Percentiles rank a stretch among this genome's conserved stretches.
Conservation (phyloP, 2,888 invertebrate species). For the Chrysolina americana region DNA sequence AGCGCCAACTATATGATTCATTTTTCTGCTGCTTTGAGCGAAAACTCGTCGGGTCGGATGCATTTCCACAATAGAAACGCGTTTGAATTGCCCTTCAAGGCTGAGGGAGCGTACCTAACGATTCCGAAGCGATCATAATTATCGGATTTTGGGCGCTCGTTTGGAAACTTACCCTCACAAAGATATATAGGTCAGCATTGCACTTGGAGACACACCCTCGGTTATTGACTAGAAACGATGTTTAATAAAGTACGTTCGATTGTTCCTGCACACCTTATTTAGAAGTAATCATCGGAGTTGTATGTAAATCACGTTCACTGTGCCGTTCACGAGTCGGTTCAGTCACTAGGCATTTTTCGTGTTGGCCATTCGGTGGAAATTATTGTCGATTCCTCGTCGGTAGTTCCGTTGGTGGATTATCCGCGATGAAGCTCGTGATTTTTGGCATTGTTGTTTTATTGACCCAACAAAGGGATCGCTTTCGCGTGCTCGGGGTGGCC, state of each 20-base stretch:
- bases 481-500: constrained; percentile 5
- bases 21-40: constrained; percentile 1
- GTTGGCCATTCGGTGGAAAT: neutral
- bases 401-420: constrained; percentile 25
- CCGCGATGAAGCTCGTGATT: constrained; percentile 14
- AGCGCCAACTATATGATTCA: constrained; percentile 13
- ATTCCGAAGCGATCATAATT: neutral
- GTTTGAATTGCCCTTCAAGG: constrained; percentile 9
- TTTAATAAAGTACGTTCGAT: constrained; percentile 30
- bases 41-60: neutral
- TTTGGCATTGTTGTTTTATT: constrained; percentile 40
- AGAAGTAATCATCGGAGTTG: neutral
- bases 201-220: constrained; percentile 48
- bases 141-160: neutral
- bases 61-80: constrained; percentile 2
- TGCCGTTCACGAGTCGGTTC: neutral
- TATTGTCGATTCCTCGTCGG: constrained; percentile 12
- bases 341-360: constrained; percentile 2
- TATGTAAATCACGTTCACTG: neutral
- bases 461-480: constrained; percentile 37
- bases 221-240: constrained; percentile 44
- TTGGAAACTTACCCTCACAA: constrained; percentile 39
- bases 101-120: neutral
- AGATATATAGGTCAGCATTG: constrained; percentile 50
- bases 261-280: constrained; percentile 3